A percentile compares a stretch with the other conserved stretches of the same genome.
Conservation (phyloP, 2,797 vertebrate genomes). For the Falco naumanni region DNA sequence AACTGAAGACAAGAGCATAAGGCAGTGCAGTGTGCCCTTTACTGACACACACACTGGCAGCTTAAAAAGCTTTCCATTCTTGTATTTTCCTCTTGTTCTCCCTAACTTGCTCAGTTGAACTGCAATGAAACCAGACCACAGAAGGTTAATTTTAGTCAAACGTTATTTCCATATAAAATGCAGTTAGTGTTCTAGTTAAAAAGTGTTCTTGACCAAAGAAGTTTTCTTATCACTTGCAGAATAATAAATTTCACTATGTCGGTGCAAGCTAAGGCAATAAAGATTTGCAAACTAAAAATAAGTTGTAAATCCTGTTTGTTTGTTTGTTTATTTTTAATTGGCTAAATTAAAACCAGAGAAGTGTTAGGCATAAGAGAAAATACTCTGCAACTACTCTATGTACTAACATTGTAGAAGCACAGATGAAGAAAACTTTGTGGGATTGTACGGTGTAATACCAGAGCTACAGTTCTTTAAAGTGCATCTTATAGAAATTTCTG, state of each 20-base stretch:
- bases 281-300: slow-evolving; percentile 4
- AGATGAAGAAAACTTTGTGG: neutral
- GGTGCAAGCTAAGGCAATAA: neutral
- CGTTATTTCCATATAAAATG: slow-evolving; percentile 27
- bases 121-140: neutral
- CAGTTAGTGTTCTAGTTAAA: neutral
- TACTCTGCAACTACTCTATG: neutral
- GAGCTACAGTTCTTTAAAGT: neutral
- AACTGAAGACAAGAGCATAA: neutral
- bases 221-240: slow-evolving; percentile 10
- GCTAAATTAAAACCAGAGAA: neutral
- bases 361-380: neutral
- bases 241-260: slow-evolving; percentile 5
- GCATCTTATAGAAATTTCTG: neutral
- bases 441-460: neutral
- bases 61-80: neutral
- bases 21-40: neutral
- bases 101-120: neutral
- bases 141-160: slow-evolving; percentile 24
- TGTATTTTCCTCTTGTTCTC: neutral
- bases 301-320: neutral
- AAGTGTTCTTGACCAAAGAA: neutral
- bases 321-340: neutral
- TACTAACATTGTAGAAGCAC: neutral
- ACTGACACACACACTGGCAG: neutral